phyloP scores from a whole-genome alignment of 2,888 invertebrate genomes.

The Busseola fusca region DNA sequence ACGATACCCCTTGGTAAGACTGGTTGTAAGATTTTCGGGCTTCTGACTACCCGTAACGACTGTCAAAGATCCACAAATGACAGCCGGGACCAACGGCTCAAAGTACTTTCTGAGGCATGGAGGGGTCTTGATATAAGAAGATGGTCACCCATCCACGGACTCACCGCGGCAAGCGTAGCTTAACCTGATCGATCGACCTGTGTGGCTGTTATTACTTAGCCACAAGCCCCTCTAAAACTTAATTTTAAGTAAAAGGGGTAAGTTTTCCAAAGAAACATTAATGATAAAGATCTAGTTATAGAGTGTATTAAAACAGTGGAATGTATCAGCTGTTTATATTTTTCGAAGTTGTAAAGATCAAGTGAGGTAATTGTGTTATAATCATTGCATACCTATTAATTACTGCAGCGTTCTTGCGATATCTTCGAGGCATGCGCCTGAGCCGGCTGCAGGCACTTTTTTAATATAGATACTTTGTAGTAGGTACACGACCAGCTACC shows the following conservation, averaged over 20 bases:
- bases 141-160: too few species aligned
- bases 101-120: too few species aligned
- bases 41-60: too few species aligned
- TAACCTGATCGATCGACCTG: too few species aligned
- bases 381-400: slow-evolving; percentile 42
- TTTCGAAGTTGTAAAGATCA: slow-evolving; percentile 38
- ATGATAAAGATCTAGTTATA: slow-evolving; percentile 2
- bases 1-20: too few species aligned
- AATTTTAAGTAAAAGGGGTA: background rate
- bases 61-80: too few species aligned
- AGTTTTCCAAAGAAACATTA: background rate
- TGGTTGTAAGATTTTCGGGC: too few species aligned
- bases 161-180: too few species aligned
- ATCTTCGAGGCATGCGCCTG: slow-evolving; percentile 39
- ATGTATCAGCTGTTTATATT: slow-evolving; percentile 50
- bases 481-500: slow-evolving; percentile 2
- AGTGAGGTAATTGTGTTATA: slow-evolving; percentile 51
- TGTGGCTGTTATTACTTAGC: too few species aligned
- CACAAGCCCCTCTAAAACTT: background rate
- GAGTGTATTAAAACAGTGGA: slow-evolving; percentile 2
- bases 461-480: slow-evolving; percentile 13
- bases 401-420: slow-evolving; percentile 42
- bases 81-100: too few species aligned
- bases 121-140: too few species aligned
- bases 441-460: slow-evolving; percentile 14